A percentile compares a stretch with the other conserved stretches of the same genome.
Conservation (phyloP, 2,888 invertebrate species). For the Amorpha juglandis region DNA sequence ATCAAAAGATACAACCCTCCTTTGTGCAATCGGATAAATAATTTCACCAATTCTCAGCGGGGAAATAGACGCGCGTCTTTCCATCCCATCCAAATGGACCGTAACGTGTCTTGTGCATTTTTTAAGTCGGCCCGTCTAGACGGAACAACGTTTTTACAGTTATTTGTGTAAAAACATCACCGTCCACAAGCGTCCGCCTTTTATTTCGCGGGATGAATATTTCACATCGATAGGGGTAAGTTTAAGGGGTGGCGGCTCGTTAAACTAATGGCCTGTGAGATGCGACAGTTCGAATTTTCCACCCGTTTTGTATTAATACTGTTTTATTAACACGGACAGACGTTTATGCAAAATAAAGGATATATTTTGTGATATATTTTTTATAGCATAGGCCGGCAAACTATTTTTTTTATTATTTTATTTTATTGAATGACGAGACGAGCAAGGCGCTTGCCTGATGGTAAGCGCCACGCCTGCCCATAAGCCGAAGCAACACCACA, state of each 20-base stretch:
- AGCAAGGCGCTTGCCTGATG: no score
- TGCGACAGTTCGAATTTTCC: not conserved
- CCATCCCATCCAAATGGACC: not conserved
- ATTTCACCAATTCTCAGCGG: not conserved
- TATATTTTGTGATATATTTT: no score
- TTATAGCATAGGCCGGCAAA: no score
- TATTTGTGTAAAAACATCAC: constrained; percentile 17
- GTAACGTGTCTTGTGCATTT: not conserved
- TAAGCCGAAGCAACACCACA: no score
- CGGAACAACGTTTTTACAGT: constrained; percentile 21
- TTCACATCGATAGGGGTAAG: constrained; percentile 21
- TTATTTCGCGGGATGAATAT: constrained; percentile 14
- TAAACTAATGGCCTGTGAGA: constrained; percentile 10
- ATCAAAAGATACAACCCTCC: no score
- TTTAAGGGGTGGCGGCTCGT: constrained; percentile 6
- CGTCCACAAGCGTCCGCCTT: constrained; percentile 9
- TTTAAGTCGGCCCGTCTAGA: constrained; percentile 19
- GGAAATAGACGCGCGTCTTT: not conserved
- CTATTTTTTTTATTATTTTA: no score
- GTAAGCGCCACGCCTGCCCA: no score
- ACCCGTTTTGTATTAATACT: not conserved
- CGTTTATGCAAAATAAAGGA: not conserved
- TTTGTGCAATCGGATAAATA: no score
- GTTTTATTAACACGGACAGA: not conserved
- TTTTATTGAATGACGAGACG: no score